Percentiles rank a stretch among this genome's conserved stretches.
Evolutionary conservation across 2,888 invertebrate species (phyloP).

Genomic region (Polymixis flavicincta): DNA sequence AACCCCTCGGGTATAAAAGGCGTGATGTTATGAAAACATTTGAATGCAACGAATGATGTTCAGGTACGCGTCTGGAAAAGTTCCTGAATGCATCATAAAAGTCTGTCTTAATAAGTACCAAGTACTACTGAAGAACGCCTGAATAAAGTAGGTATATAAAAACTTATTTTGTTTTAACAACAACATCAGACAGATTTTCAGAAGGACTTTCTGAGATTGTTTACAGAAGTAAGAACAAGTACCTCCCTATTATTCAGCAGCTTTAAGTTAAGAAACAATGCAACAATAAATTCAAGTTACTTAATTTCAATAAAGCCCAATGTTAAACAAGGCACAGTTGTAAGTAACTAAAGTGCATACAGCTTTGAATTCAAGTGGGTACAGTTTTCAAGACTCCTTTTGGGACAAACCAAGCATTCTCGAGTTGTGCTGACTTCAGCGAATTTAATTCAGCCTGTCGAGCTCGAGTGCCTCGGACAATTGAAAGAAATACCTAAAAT

Average conservation of each 20-base stretch:
- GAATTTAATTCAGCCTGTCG: slow-evolving; percentile 61
- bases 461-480: slow-evolving; percentile 50
- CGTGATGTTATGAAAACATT: neutral
- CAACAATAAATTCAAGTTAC: slow-evolving; percentile 19
- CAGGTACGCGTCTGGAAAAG: neutral
- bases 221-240: neutral
- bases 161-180: neutral
- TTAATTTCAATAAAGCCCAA: slow-evolving; percentile 21
- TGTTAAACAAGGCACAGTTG: slow-evolving; percentile 24
- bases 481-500: slow-evolving; percentile 54
- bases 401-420: slow-evolving; percentile 55
- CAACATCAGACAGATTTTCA: neutral
- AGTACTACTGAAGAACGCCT: too few species aligned
- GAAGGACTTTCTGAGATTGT: neutral
- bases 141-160: neutral
- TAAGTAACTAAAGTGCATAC: slow-evolving; percentile 35
- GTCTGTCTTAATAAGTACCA: neutral
- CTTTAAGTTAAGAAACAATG: slow-evolving; percentile 15
- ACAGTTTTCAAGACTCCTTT: slow-evolving; percentile 55
- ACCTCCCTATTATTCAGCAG: slow-evolving; percentile 6
- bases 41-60: neutral
- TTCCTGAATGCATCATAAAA: neutral
- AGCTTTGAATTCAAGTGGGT: slow-evolving; percentile 59
- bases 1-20: too few species aligned
- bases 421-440: slow-evolving; percentile 44